Percentiles rank a stretch among this genome's conserved stretches.
These are phyloP conservation scores for Podotricha telesiphe DNA, from an alignment of 2,888 invertebrate species.

Conservation along the genomic window DNA sequence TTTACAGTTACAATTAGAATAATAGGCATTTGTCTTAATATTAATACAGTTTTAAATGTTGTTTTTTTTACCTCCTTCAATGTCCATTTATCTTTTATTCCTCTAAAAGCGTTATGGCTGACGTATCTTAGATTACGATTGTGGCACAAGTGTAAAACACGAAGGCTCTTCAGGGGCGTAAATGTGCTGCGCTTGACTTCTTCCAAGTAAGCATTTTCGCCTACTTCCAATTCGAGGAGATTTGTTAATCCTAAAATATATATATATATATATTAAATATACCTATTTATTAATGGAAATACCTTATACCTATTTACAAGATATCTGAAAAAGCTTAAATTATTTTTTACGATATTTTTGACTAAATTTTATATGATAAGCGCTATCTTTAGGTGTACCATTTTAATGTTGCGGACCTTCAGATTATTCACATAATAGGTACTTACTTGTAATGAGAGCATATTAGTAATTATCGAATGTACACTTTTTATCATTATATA, in stretches of 20 bases:
- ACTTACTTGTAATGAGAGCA: neutral
- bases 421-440: neutral
- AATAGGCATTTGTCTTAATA: neutral
- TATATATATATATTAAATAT: neutral
- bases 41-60: neutral
- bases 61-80: slow-evolving; percentile 76
- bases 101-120: slow-evolving; percentile 84
- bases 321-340: too few relatives aligned
- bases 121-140: slow-evolving; percentile 82
- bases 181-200: slow-evolving; percentile 82
- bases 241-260: slow-evolving; percentile 78
- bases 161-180: slow-evolving; percentile 72
- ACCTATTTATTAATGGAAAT: too few relatives aligned
- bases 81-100: slow-evolving; percentile 76
- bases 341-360: too few relatives aligned
- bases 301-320: too few relatives aligned
- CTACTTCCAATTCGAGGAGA: slow-evolving; percentile 84
- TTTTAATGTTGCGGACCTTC: neutral
- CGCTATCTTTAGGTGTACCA: neutral
- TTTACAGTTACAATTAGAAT: neutral
- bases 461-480: neutral
- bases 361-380: neutral
- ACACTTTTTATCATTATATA: neutral
- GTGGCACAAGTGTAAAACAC: slow-evolving; percentile 76
- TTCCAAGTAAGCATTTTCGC: slow-evolving; percentile 81